Evolutionary conservation across 2,113 vertebrate species (phyloP).

Genomic region (Plotosus lineatus): DNA sequence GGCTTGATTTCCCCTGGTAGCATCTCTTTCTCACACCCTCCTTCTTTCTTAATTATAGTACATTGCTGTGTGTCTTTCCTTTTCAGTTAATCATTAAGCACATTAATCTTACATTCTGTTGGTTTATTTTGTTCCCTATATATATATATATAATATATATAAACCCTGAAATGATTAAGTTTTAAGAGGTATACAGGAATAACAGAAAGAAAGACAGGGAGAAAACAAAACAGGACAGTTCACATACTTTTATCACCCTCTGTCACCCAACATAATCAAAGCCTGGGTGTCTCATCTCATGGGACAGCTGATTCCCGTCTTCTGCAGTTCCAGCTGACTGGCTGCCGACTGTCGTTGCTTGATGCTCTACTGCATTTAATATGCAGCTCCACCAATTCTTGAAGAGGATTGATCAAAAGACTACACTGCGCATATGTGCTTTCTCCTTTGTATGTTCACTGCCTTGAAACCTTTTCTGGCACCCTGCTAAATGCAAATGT

Average conservation of each 20-base stretch:
- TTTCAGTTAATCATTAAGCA: not conserved
- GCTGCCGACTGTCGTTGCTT: slow-evolving; percentile 38
- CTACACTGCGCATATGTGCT: slow-evolving; percentile 20
- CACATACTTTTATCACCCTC: slow-evolving; percentile 4
- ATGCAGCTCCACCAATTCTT: slow-evolving; percentile 42
- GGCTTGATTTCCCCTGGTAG: slow-evolving; percentile 33
- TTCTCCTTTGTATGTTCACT: slow-evolving; percentile 35
- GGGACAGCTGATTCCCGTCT: slow-evolving; percentile 46
- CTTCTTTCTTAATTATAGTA: not conserved
- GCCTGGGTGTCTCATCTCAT: slow-evolving; percentile 28
- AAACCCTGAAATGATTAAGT: not conserved
- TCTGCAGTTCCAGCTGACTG: slow-evolving; percentile 41
- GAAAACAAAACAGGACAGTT: not conserved
- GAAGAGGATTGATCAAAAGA: slow-evolving; percentile 38
- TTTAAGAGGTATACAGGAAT: not conserved
- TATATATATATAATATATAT: too few relatives aligned
- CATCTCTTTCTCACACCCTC: not conserved
- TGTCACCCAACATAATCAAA: slow-evolving; percentile 22
- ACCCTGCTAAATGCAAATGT: not conserved
- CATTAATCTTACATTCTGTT: not conserved
- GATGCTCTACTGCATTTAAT: slow-evolving; percentile 29
- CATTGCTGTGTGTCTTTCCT: not conserved
- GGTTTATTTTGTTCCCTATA: not conserved
- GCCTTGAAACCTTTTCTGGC: not conserved
- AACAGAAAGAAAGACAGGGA: too few relatives aligned